Evolutionary conservation across 2,797 vertebrate genomes (phyloP).

Genomic region (Aselliscus stoliczkanus): DNA sequence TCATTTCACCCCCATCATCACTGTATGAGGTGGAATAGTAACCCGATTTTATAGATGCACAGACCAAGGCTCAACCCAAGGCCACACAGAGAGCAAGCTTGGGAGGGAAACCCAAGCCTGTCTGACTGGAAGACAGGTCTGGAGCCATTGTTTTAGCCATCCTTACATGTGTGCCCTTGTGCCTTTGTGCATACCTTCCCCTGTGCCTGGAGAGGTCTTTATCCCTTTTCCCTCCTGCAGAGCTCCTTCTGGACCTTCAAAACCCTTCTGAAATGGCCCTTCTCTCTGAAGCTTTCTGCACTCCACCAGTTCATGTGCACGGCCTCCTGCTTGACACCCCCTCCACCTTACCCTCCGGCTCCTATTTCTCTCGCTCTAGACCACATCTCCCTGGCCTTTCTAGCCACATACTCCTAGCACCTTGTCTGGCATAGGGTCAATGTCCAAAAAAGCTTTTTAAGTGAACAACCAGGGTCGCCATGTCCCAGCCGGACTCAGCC

Average conservation of each 20-base stretch:
- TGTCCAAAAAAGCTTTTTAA: slow-evolving; percentile 48
- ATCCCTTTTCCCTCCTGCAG: neutral
- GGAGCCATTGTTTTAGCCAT: neutral
- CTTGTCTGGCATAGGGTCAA: slow-evolving; percentile 19
- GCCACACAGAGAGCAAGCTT: neutral
- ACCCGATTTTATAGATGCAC: neutral
- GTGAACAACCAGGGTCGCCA: neutral
- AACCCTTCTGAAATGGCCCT: neutral
- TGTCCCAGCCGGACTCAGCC: neutral
- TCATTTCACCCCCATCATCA: neutral
- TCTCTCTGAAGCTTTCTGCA: neutral
- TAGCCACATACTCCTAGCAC: slow-evolving; percentile 26
- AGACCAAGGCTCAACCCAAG: neutral
- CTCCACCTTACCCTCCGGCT: neutral
- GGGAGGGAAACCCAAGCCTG: neutral
- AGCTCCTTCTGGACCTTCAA: slow-evolving; percentile 26
- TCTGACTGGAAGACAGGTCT: neutral
- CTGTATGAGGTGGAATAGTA: neutral
- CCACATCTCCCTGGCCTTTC: slow-evolving; percentile 18
- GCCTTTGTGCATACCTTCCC: neutral
- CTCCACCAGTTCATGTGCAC: neutral
- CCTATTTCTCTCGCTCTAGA: neutral
- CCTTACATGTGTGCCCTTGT: neutral
- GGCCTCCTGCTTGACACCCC: neutral
- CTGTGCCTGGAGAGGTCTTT: neutral